Evolutionary conservation across 2,797 vertebrate species (phyloP).

Genomic region (Hipposideros larvatus): DNA sequence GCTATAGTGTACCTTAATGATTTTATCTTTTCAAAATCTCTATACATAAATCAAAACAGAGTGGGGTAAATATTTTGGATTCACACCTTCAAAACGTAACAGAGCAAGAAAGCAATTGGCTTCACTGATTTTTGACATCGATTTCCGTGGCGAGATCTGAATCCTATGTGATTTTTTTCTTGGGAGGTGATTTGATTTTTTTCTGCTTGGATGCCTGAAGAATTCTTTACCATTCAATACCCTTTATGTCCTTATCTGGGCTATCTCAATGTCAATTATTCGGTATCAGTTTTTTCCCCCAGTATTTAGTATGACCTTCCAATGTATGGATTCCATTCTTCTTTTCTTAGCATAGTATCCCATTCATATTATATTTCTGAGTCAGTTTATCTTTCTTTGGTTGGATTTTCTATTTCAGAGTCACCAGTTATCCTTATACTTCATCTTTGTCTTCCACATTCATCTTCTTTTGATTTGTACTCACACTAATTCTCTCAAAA

Average conservation of each 20-base stretch:
- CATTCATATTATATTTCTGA: neutral
- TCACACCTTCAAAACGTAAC: slow-evolving; percentile 4
- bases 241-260: neutral
- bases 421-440: neutral
- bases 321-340: neutral
- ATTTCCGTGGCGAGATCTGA: neutral
- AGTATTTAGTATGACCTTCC: neutral
- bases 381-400: neutral
- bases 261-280: neutral
- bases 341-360: neutral
- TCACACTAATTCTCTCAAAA: slow-evolving; percentile 27
- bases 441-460: slow-evolving; percentile 15
- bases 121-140: neutral
- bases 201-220: neutral
- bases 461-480: neutral
- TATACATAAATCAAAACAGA: neutral
- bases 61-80: neutral
- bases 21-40: neutral
- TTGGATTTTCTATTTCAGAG: neutral
- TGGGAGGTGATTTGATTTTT: neutral
- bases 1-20: neutral
- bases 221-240: neutral
- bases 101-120: neutral
- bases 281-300: too few relatives aligned
- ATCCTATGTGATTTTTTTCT: neutral